Evolutionary conservation across 1,140 invertebrate genomes (phyloP), one percentile per base, ranked within the genome.

Genomic region (Apis cerana): DNA sequence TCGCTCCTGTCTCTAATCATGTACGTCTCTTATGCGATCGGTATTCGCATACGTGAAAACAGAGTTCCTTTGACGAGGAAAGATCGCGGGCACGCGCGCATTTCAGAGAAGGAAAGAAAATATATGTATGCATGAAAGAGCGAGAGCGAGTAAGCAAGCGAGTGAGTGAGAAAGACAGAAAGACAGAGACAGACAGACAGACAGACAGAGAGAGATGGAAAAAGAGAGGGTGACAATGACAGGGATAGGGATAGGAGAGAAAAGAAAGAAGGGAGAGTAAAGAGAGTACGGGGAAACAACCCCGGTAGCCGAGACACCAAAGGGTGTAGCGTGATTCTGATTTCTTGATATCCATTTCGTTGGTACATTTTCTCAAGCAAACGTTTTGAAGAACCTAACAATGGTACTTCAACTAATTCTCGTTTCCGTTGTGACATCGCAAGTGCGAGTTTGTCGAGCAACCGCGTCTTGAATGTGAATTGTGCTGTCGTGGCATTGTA

Each of bases 291-390:
- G 82, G 85, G 85, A 82, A 87, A 89, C 88, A 88, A 88, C 82
- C 80, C 88, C 83, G 80, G 75, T 82, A 72, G 83, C 75, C 68
- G 69, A 81, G 80, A 65, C 72, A 85, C 56, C 76, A 65, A 83
- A 90, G 86, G 84, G 84, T 88, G 86, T 90, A 88, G 84, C 80
- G 85, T 84, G 82, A 85, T 80, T 75, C 77, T 75, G 74, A 85
- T 87, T 84, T 89, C 79, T 83, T 80, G 78, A 75, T 75, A 85
- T 76, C 69, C 62, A 83, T 85, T 80, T 76, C 62, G 76, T 58
- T 67, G 68, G 64, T 43, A 74, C 59, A 65, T 61, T 77, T 80
- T 65, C 81, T 64, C 80, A 71, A 71, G 62, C 80, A 54, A 75
- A 79, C 77, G 71, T 84, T 68, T 58, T 67, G 68, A 72, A 56